phyloP scores from a whole-genome alignment of 1,140 invertebrate species.

The Papilio machaon region DNA sequence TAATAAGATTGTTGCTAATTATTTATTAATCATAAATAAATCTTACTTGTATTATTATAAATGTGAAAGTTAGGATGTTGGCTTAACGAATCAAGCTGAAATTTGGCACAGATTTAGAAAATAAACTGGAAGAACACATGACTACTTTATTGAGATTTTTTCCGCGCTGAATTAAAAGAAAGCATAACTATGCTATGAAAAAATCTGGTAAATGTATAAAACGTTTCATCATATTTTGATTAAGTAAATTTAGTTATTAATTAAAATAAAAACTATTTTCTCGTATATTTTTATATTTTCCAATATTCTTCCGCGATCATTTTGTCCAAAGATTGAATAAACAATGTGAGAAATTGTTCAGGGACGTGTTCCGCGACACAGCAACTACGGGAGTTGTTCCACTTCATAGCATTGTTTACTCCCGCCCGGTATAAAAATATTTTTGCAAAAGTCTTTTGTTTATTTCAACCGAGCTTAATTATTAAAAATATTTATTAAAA shows the following conservation, averaged over 20 bases:
- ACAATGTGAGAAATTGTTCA: conserved; percentile 1
- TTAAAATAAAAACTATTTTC: background rate
- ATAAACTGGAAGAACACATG: no score
- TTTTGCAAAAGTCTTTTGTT: conserved; percentile 10
- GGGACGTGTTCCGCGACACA: conserved; percentile 5
- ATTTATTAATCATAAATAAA: no score
- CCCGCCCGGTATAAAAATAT: background rate
- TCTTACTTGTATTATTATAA: no score
- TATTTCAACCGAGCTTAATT: background rate
- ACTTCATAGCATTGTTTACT: conserved; percentile 15
- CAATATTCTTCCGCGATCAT: background rate
- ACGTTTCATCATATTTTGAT: background rate
- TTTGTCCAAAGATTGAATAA: conserved; percentile 19
- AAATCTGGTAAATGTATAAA: background rate
- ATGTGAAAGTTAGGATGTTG: no score
- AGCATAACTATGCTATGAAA: no score
- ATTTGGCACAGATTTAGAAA: no score
- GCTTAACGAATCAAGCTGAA: no score
- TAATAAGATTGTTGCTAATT: no score
- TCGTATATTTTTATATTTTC: background rate
- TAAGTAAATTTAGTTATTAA: no score
- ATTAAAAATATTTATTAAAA: background rate
- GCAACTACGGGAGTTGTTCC: background rate
- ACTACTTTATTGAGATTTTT: no score
- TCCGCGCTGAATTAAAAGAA: no score